Evolutionary conservation across 2,797 vertebrate species (phyloP), one percentile per base, ranked within the genome.

Genomic region (Myotis findleyi): DNA sequence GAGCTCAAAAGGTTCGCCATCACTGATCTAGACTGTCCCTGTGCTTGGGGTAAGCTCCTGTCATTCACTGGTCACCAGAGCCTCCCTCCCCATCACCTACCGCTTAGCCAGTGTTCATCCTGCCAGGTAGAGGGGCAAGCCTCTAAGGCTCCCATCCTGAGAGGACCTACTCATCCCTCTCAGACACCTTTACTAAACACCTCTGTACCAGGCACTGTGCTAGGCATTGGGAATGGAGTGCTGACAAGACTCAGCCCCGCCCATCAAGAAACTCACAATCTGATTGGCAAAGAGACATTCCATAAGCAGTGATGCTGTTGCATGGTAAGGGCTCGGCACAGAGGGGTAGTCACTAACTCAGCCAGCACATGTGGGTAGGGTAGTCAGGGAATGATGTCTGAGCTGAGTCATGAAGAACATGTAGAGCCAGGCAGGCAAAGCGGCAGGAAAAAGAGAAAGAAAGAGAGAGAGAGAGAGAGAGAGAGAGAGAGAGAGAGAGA

Each of bases 331-430:
- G 53, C 12, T 10, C 6, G 14, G 57, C 33, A 6, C 47, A 13
- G 36, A 44, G 44, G 47, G 53, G 53, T 49, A 27, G 1, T 25
- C 44, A 33, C 20, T 71, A 27, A 75, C 77, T 69, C 27, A 30
- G 81, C n/a, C 0, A 0, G 3, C 66, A 13, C 23, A 16, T 25
- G 6, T 0, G 0, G 3, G 41, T 47, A 4, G 47, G 62, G 13
- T 25, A n/a, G 38, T 16, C 13, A 14, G 47, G 49, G 59, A 62
- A 51, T 55, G 18, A 25, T 27, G 57, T 77, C 36, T 69, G 57
- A 72, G 27, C 16, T 27, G 83, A 75, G 44, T 86, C 13, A 12
- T 55, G 30, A 66, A 71, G 71, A 81, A 38, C n/a, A 49, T 2
- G 68, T 4, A 64, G 27, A 64, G 53, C 13, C 25, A 47, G n/a